Base-by-base conservation (phyloP, 2,888 invertebrate species). In the Prosopocoilus inquinatus region DNA sequence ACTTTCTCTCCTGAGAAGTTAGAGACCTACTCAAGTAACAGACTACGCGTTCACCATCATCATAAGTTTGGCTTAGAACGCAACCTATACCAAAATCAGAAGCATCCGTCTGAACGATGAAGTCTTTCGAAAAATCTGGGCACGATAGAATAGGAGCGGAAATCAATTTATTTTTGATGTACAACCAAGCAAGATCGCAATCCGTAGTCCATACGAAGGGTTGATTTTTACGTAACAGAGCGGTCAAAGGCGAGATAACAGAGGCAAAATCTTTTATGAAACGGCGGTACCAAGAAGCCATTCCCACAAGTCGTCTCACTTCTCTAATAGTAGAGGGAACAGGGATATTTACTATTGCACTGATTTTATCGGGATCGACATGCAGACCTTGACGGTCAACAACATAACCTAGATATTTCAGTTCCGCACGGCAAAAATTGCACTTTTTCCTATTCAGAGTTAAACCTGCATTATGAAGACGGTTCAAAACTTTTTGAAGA, bases 381-480 rank as follows among this genome's bases (percentile, higher is more conserved):
- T 53, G 47, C 5, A 64, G 35, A 1, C 67, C 67, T 0, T 62
- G 15, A 3, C 39, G 47, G 36, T 62, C 56, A 3, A 73, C 63
- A 0, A 67, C 32, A 45, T 67, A 68, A 3, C 74, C 71, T 5
- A 73, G 50, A 48, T 66, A 69, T 12, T 57, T 53, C 0, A 73
- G 43, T 32, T 59, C 43, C 11, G 41, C 48, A 32, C 54, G 9
- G 16, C 62, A 60, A 47, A 66, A 54, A 3, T 58, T 9, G 47
- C 63, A 62, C 45, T 71, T 70, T 0, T 60, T 59, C 3, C 33
- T 41, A 16, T 53, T 61, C 3, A 68, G 16, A 1, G 61, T 67
- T 4, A 69, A 43, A 7, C 58, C 58, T 5, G 66, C 65, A 7
- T 20, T 41, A 3, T 7, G 4, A 12, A 64, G 46, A 11, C 60